Percentiles rank a stretch among this genome's conserved stretches.
Evolutionary conservation across 2,797 vertebrate species (phyloP).

Genomic region (Poecilia velifera): DNA sequence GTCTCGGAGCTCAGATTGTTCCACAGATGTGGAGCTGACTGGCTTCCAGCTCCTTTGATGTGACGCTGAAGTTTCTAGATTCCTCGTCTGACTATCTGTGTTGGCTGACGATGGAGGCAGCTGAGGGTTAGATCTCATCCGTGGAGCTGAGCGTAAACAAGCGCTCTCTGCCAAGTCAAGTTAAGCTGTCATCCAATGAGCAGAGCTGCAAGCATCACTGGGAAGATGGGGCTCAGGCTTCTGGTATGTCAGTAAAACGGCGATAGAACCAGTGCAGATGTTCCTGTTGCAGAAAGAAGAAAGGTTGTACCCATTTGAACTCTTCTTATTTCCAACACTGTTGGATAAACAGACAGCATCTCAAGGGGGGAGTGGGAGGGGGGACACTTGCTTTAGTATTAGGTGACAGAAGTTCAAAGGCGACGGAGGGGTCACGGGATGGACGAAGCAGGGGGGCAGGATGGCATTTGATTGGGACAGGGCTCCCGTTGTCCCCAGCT

Average conservation of each 20-base stretch:
- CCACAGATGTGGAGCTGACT: conserved; percentile 65
- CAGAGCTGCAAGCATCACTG: conserved; percentile 8
- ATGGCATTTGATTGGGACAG: conserved; percentile 52
- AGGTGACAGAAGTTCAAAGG: conserved; percentile 73
- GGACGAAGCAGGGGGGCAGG: conserved; percentile 53
- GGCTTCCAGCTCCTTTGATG: conserved; percentile 65
- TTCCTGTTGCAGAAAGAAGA: neutral
- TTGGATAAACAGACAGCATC: conserved; percentile 55
- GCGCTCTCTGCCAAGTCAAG: conserved; percentile 30
- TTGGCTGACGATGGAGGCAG: conserved; percentile 49
- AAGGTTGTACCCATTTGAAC: conserved; percentile 38
- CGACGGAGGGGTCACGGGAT: conserved; percentile 63
- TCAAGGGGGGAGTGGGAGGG: conserved; percentile 5
- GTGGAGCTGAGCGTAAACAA: conserved; percentile 60
- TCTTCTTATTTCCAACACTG: conserved; percentile 48
- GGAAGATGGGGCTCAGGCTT: conserved; percentile 25
- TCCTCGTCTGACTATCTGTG: conserved; percentile 59
- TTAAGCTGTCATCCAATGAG: conserved; percentile 45
- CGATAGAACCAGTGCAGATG: conserved; percentile 40
- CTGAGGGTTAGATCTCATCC: conserved; percentile 64
- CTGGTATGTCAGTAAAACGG: conserved; percentile 41
- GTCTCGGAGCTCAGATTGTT: conserved; percentile 61
- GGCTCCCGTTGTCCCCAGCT: conserved; percentile 79
- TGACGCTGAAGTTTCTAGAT: conserved; percentile 60
- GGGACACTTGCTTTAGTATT: conserved; percentile 23